Evolutionary conservation across 37 sponge, comb jelly and placozoan species (phyloP).

Genomic region (Lycopodina hypogea): DNA sequence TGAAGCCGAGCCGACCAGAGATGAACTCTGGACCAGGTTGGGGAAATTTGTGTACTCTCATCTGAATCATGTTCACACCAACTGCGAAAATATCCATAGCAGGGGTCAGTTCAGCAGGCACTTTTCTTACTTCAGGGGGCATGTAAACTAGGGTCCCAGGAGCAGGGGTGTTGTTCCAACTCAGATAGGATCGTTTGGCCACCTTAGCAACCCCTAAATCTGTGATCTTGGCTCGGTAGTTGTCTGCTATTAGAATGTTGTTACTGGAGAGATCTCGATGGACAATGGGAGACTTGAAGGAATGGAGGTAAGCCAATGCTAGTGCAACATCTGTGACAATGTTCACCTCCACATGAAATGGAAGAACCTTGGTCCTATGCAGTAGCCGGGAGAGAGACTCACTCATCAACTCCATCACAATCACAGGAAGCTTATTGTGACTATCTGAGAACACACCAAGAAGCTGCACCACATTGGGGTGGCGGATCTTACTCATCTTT

Average conservation of each 20-base stretch:
- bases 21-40: slow-evolving; percentile 30
- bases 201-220: slow-evolving; percentile 54
- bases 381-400: slow-evolving; percentile 40
- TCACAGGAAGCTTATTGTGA: slow-evolving; percentile 35
- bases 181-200: slow-evolving; percentile 29
- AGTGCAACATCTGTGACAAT: slow-evolving; percentile 49
- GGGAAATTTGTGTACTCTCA: slow-evolving; percentile 39
- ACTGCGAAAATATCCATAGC: slow-evolving; percentile 52
- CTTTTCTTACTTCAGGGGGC: slow-evolving; percentile 47
- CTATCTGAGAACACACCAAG: slow-evolving; percentile 30
- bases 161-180: slow-evolving; percentile 44
- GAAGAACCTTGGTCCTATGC: slow-evolving; percentile 27
- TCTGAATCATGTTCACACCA: slow-evolving; percentile 49
- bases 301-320: slow-evolving; percentile 47
- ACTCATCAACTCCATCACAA: slow-evolving; percentile 57
- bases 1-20: slow-evolving; percentile 28
- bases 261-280: slow-evolving; percentile 58
- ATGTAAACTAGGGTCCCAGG: slow-evolving; percentile 51
- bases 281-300: slow-evolving; percentile 35
- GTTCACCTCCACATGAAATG: slow-evolving; percentile 39
- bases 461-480: slow-evolving; percentile 53
- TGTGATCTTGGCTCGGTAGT: slow-evolving; percentile 43
- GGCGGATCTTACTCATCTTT: slow-evolving; percentile 33
- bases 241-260: slow-evolving; percentile 40
- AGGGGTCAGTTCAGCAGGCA: slow-evolving; percentile 39